Base-by-base conservation (phyloP, 2,888 invertebrate genomes). In the Julus scandinavius region DNA sequence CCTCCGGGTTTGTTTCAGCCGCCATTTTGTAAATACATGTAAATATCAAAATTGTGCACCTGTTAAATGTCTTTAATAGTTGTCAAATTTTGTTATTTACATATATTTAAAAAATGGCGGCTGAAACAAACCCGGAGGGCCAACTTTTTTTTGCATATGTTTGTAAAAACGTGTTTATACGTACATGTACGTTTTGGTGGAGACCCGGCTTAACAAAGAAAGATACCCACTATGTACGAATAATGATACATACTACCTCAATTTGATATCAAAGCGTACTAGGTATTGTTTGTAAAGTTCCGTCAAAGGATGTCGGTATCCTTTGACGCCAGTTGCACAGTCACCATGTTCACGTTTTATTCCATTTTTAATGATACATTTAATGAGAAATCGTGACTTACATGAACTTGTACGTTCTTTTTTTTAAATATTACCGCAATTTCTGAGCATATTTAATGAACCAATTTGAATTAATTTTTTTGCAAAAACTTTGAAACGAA, bases 381-480 rank as follows among this genome's bases (percentile, higher is more conserved):
- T 80, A 80, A 80, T 29, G 80, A 40, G 80, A 80, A 80, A 13
- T 80, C 80, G 80, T 80, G 80, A 38, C 80, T 80, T 38, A 80
- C 80, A 13, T 80, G 38, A 80, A 80, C 38, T 80, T 80, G 13
- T n/a, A 54, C 38, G 80, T 38, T 29, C 11, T 20, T 72, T 13
- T 80, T 63, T 80, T 29, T 29, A 29, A 29, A 29, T 1, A 29
- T 9, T 80, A 29, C 29, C 29, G 4, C 80, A 80, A 80, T 80
- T 38, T 38, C 9, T 13, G 13, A 4, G 38, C 15, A 13, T 40
- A 40, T 80, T 80, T 80, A 9, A 13, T 38, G 7, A 80, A 13
- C 38, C 3, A 13, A 9, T 80, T 38, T 40, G 38, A 80, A 54
- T 17, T 38, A 40, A 3, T 80, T 80, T 38, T 38, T 80, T 13